Percentiles rank a stretch among this genome's conserved stretches.
phyloP scores from a whole-genome alignment of 2,113 vertebrate species.

The Neogale vison region DNA sequence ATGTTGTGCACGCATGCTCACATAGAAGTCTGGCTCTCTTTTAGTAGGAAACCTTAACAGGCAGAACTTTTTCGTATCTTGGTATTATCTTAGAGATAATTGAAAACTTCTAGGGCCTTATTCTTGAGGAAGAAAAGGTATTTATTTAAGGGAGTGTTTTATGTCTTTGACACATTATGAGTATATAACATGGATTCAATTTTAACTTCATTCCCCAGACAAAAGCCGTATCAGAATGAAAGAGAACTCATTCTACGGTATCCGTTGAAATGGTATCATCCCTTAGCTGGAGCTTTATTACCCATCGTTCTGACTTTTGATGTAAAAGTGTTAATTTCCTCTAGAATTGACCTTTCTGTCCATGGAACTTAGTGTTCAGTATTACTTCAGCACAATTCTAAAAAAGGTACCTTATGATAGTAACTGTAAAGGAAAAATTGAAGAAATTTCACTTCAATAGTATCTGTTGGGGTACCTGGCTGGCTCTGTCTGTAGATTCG shows the following conservation, averaged over 20 bases:
- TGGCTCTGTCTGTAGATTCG: background rate
- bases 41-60: background rate
- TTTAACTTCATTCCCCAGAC: background rate
- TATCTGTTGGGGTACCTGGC: background rate
- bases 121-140: background rate
- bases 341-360: background rate
- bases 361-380: background rate
- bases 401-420: background rate
- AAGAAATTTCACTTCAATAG: background rate
- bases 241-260: background rate
- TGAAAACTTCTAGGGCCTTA: background rate
- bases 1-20: background rate
- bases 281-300: background rate
- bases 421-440: background rate
- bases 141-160: background rate
- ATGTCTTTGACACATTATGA: background rate
- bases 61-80: background rate
- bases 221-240: background rate
- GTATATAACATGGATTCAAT: background rate
- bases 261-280: background rate
- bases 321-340: background rate
- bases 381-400: background rate
- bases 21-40: background rate
- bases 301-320: background rate
- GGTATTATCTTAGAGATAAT: background rate